These are phyloP conservation scores for Oncorhynchus nerka DNA, from an alignment of 2,113 vertebrate species.

Conservation along the genomic window DNA sequence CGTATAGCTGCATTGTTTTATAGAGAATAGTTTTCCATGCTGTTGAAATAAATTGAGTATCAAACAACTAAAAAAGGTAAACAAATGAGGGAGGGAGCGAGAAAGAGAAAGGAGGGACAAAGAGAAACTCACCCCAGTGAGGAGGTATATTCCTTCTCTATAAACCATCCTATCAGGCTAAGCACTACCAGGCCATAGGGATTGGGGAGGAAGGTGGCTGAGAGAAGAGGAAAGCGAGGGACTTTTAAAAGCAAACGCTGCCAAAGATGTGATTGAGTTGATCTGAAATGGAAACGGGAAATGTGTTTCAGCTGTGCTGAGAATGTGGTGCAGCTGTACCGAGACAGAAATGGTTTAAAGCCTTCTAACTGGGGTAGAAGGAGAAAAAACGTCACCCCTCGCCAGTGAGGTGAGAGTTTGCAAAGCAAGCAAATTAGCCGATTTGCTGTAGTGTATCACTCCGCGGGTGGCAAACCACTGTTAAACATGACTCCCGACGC, in stretches of 20 bases:
- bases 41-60: conserved; percentile 33
- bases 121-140: neutral
- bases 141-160: neutral
- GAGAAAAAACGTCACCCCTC: conserved; percentile 32
- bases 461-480: conserved; percentile 47
- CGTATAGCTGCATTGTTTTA: conserved; percentile 43
- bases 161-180: conserved; percentile 23
- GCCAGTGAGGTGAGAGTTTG: conserved; percentile 39
- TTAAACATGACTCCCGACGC: conserved; percentile 56
- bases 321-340: conserved; percentile 77
- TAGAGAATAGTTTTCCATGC: conserved; percentile 44
- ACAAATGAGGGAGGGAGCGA: conserved; percentile 28
- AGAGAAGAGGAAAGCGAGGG: conserved; percentile 46
- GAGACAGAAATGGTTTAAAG: conserved; percentile 57
- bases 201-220: conserved; percentile 31
- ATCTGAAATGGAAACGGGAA: conserved; percentile 74
- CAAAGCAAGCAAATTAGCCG: conserved; percentile 54
- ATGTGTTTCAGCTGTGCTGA: conserved; percentile 72
- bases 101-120: neutral
- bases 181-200: conserved; percentile 35
- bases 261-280: conserved; percentile 63
- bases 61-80: conserved; percentile 6
- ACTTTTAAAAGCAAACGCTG: conserved; percentile 63
- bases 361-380: conserved; percentile 41
- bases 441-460: conserved; percentile 46